These are phyloP conservation scores for Rachycentron canadum DNA, from an alignment of 2,797 vertebrate species.

Conservation along the genomic window DNA sequence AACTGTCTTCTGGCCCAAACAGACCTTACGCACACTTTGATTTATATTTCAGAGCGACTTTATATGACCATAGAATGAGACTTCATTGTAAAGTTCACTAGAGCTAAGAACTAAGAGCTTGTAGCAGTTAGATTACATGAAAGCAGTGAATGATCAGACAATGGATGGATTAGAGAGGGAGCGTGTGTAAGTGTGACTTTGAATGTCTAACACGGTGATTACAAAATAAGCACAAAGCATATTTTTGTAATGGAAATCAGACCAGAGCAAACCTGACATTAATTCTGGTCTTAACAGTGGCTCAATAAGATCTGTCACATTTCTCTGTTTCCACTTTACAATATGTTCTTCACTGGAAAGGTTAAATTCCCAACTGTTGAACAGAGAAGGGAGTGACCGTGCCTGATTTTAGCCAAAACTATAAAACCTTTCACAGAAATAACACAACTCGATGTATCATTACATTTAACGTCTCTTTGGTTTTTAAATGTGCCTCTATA, in stretches of 20 bases:
- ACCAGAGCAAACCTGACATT: background rate
- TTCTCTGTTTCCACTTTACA: background rate
- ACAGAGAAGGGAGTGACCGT: conserved; percentile 16
- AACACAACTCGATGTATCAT: conserved; percentile 18
- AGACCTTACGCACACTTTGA: conserved; percentile 12
- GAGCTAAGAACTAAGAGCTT: no score
- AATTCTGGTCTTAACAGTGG: background rate
- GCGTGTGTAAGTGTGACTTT: background rate
- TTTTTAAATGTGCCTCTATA: background rate
- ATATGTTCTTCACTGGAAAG: background rate
- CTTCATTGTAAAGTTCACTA: background rate
- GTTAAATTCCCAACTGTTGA: background rate
- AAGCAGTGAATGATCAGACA: background rate
- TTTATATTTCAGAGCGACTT: conserved; percentile 6
- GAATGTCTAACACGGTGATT: background rate
- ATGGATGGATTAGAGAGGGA: background rate
- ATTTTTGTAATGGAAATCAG: background rate
- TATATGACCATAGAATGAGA: background rate
- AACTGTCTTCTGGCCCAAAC: conserved; percentile 29
- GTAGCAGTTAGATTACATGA: background rate
- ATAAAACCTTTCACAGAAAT: conserved; percentile 20
- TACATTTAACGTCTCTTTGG: conserved; percentile 16
- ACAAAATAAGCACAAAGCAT: background rate
- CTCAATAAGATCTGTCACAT: background rate
- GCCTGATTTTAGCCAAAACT: conserved; percentile 18